Evolutionary conservation across 2,888 invertebrate genomes (phyloP), one percentile per base, ranked within the genome.

Genomic region (Neoscelio sp.): DNA sequence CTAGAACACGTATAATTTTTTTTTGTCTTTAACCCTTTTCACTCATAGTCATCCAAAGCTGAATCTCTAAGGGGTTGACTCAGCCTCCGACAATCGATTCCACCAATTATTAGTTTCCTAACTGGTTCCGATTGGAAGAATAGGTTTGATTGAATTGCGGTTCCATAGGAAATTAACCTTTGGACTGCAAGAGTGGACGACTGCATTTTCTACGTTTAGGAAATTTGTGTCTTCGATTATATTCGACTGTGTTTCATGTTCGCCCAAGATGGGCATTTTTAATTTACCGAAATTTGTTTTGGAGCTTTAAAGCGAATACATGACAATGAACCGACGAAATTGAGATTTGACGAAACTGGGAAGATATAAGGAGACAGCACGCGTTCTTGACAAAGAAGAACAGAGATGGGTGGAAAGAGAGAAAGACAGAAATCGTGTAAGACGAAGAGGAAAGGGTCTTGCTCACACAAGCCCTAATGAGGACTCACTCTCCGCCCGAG

Each of bases 31-130:
- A 74, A 65, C 40, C 62, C 76, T 68, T 62, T 76, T 56, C 56
- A 35, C 33, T 52, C 67, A 60, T 50, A 62, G 56, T 50, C 58
- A 70, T 76, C 42, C 28, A 18, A 62, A 46, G 62, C 54, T 17
- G 58, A 73, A 67, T 80, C 76, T 78, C 78, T 17, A 54, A 74
- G 78, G 74, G 70, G 62, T 80, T 76, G 73, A 76, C 70, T 80
- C 80, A 77, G 70, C 52, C 75, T 58, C 74, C 56, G 75, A 77
- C 85, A 83, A 87, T 87, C 85, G 86, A 87, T 88, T 84, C 82
- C 84, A 85, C 86, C 88, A 87, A 87, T 88, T 87, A 88, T 87
- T 87, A 88, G 87, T 87, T 87, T 86, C 85, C 87, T 85, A 86
- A 87, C 87, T 85, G 86, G 83, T 86, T 80, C 81, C 82, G 85